A percentile compares a stretch with the other conserved stretches of the same genome.
Evolutionary conservation across 2,797 vertebrate genomes (phyloP).

Genomic region (Microchirus variegatus): DNA sequence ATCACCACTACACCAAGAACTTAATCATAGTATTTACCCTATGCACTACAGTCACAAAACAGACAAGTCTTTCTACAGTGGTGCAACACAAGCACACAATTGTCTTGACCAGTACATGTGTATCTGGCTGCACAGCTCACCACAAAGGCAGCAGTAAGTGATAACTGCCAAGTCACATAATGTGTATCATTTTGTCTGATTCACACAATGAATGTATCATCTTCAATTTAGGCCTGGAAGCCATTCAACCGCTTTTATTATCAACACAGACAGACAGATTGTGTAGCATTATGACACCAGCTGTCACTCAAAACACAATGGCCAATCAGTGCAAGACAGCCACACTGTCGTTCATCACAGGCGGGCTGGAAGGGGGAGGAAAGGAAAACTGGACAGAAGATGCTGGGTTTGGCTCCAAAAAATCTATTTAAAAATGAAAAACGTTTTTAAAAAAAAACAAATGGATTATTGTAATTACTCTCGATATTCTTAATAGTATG

Average conservation of each 20-base stretch:
- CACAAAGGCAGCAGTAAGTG: constrained; percentile 2
- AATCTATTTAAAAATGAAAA: constrained; percentile 5
- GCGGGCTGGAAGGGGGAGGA: background rate
- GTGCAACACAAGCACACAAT: too few species aligned
- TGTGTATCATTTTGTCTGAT: constrained; percentile 30
- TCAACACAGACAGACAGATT: too few species aligned
- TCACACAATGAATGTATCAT: constrained; percentile 29
- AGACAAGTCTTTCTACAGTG: too few species aligned
- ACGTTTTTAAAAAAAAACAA: background rate
- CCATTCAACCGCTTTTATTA: too few species aligned
- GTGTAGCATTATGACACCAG: constrained; percentile 30
- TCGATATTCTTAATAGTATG: too few species aligned
- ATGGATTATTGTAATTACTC: too few species aligned
- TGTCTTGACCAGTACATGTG: too few species aligned
- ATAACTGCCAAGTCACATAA: constrained; percentile 22
- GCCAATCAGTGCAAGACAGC: constrained; percentile 59
- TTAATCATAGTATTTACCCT: too few species aligned
- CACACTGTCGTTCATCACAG: constrained; percentile 19
- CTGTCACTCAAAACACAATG: constrained; percentile 53
- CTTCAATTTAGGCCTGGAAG: too few species aligned
- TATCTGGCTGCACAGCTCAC: too few species aligned
- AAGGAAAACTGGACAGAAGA: background rate
- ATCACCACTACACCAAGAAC: constrained; percentile 1
- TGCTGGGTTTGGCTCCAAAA: constrained; percentile 2
- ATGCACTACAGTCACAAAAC: too few species aligned